phyloP scores from a whole-genome alignment of 1,140 invertebrate genomes.

The Hycleus cichorii region DNA sequence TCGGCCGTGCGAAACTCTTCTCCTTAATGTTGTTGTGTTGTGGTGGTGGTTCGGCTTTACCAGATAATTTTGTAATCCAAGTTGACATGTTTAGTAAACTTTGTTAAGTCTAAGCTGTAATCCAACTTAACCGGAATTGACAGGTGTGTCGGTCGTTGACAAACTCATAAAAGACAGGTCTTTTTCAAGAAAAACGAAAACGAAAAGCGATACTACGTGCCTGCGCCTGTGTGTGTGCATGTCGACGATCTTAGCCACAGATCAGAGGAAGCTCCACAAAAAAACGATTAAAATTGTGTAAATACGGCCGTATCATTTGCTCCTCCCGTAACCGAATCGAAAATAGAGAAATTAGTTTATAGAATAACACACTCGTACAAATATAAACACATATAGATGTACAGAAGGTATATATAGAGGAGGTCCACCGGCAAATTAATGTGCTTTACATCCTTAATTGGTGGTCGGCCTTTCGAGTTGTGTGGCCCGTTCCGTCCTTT shows the following conservation, averaged over 20 bases:
- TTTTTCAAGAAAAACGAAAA: no score
- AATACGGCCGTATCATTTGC: no score
- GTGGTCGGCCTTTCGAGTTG: constrained; percentile 39
- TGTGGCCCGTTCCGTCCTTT: constrained; percentile 35
- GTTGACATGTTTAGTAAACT: constrained; percentile 14
- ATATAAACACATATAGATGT: background rate
- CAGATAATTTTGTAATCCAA: constrained; percentile 12
- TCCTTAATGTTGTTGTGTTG: no score
- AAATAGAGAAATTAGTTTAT: no score
- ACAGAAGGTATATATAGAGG: constrained; percentile 22
- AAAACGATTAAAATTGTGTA: no score
- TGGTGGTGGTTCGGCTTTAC: background rate
- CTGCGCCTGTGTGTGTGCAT: no score
- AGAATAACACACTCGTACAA: background rate
- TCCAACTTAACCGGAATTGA: constrained; percentile 12
- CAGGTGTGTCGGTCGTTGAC: constrained; percentile 11
- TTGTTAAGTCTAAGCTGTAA: constrained; percentile 6
- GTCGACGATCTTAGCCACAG: no score
- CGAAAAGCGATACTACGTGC: no score
- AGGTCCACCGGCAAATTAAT: constrained; percentile 42
- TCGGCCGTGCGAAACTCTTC: no score
- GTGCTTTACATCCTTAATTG: constrained; percentile 44
- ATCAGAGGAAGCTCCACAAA: no score
- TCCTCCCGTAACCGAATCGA: no score
- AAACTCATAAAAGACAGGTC: no score